Base-by-base conservation (phyloP, 2,888 invertebrate species). In the Digitonthophagus gazella region DNA sequence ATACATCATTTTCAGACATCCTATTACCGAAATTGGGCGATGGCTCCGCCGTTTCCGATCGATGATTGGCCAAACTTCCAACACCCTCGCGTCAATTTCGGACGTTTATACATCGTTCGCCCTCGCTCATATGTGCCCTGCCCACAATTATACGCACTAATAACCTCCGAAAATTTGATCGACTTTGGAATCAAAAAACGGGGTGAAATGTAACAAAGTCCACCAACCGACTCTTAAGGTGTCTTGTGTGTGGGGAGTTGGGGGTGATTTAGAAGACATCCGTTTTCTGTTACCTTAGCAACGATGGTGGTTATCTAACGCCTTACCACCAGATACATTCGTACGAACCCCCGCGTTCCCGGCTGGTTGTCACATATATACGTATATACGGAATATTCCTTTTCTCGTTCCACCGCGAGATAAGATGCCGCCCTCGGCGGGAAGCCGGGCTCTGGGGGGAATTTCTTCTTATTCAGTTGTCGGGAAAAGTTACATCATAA, bases 1-100 rank as follows among this genome's bases (percentile, higher is more conserved):
- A 80, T 79, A 78, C 80, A 79, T 81, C 81, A 80, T 80, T 80
- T 79, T 78, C 80, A 79, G 80, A 79, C 81, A 80, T 80, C 80
- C 79, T 80, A 80, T 80, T 80, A 80, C 78, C 72, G 75, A 78
- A 80, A 80, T 80, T 78, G 79, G 78, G 76, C 77, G 76, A 75
- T 75, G 75, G 75, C 73, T 76, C 75, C 76, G 75, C 76, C 73
- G 75, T 76, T 76, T 72, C 69, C 71, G 76, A 75, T 78, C 76
- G 75, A 78, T 77, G 78, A 78, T 78, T 78, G 77, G 77, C 78
- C 77, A 72, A 74, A 76, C 74, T 76, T 74, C 72, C 71, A 71
- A 74, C 76, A 74, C 77, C 76, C 77, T 75, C 75, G 70, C 71
- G 75, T 74, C 75, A 74, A 61, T 68, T 71, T 72, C 73, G 74